These are phyloP conservation scores for Petaurus breviceps DNA, from an alignment of 2,113 vertebrate species.

Conservation along the genomic window DNA sequence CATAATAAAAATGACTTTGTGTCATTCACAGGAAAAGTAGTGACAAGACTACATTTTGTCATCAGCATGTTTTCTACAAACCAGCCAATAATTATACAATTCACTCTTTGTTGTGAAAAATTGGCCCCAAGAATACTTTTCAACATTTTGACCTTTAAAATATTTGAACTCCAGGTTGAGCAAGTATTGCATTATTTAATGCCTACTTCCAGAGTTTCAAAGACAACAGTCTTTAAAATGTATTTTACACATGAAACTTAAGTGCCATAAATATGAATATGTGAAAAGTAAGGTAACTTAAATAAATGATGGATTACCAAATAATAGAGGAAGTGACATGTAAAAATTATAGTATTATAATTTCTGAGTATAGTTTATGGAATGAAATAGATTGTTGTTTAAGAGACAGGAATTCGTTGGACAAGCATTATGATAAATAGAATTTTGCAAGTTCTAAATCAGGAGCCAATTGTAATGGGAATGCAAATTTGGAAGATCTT, in stretches of 20 bases:
- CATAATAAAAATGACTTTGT: neutral
- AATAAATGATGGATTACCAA: neutral
- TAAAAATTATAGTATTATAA: neutral
- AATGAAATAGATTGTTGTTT: constrained; percentile 20
- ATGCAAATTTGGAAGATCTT: too few relatives aligned
- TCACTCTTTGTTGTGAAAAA: neutral
- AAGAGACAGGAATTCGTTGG: constrained; percentile 24
- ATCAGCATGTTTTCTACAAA: neutral
- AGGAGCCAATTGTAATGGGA: too few relatives aligned
- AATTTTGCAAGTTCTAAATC: constrained; percentile 26
- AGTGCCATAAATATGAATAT: neutral
- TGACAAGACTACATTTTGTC: neutral
- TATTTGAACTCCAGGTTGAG: neutral
- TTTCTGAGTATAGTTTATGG: neutral
- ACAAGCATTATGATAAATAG: constrained; percentile 34
- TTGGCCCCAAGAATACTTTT: neutral
- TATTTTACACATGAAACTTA: neutral
- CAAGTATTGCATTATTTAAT: neutral
- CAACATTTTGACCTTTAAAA: neutral
- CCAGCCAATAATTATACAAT: neutral
- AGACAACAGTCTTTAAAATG: neutral
- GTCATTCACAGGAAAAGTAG: neutral
- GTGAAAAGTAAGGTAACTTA: neutral
- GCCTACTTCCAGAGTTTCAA: constrained; percentile 45
- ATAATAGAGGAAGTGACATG: neutral